Percentiles rank a stretch among this genome's conserved stretches.
phyloP scores from a whole-genome alignment of 2,888 invertebrate genomes.

The Ectemnius lituratus region DNA sequence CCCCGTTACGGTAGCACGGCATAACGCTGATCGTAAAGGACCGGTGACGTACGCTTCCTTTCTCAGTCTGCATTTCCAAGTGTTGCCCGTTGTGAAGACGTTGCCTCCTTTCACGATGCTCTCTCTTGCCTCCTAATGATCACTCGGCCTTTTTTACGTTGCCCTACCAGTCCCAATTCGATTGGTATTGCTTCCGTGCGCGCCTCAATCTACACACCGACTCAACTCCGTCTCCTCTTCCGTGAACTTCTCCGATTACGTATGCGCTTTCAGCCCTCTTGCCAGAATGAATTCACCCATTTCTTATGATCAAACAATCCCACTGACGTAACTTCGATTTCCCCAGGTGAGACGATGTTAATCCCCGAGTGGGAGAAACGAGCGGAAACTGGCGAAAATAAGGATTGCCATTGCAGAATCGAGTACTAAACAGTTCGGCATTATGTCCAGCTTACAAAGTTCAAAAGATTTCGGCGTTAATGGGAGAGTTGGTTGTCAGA shows the following conservation, averaged over 20 bases:
- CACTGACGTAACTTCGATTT: background rate
- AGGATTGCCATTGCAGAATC: no score
- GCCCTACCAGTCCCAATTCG: background rate
- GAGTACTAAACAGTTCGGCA: no score
- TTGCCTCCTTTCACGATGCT: slow-evolving; percentile 45
- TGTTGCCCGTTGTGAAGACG: slow-evolving; percentile 55
- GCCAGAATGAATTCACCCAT: background rate
- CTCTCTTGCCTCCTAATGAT: slow-evolving; percentile 44
- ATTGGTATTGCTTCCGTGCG: slow-evolving; percentile 10
- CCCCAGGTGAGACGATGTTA: no score
- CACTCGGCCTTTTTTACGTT: slow-evolving; percentile 36
- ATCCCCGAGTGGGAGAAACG: no score
- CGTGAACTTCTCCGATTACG: slow-evolving; percentile 13
- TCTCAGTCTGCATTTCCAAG: slow-evolving; percentile 45
- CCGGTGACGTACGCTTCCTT: slow-evolving; percentile 44
- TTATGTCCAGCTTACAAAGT: no score
- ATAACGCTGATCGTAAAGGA: slow-evolving; percentile 48
- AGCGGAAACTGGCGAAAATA: no score
- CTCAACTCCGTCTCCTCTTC: slow-evolving; percentile 16
- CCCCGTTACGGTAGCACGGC: slow-evolving; percentile 59
- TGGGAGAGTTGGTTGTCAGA: no score
- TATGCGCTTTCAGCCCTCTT: background rate
- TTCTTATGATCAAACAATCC: background rate
- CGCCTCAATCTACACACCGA: background rate
- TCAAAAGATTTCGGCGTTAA: no score